These are phyloP conservation scores for Drosophila macrospina DNA, from an alignment of 2,888 invertebrate species.

Conservation along the genomic window DNA sequence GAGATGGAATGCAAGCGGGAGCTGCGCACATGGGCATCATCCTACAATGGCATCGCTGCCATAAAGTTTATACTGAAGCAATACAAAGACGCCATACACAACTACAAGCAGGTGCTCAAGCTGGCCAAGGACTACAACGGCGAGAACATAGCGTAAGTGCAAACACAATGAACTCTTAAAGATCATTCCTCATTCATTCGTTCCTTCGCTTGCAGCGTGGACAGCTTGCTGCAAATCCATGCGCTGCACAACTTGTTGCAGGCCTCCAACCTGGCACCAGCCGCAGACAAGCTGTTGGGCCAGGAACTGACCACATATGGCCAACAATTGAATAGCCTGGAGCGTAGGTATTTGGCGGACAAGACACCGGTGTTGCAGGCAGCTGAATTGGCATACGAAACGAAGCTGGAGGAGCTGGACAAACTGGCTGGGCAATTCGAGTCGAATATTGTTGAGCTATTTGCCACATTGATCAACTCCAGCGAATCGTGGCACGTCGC, in stretches of 20 bases:
- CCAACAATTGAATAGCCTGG: slow-evolving; percentile 86
- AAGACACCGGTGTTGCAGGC: slow-evolving; percentile 67
- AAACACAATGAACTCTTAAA: too few relatives aligned
- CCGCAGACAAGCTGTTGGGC: background rate
- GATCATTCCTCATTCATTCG: background rate
- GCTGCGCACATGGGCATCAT: slow-evolving; percentile 88
- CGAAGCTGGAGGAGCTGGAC: slow-evolving; percentile 24
- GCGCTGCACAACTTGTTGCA: slow-evolving; percentile 89
- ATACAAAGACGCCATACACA: slow-evolving; percentile 86
- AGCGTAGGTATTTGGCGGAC: slow-evolving; percentile 87
- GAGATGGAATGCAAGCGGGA: slow-evolving; percentile 88
- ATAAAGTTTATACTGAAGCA: slow-evolving; percentile 87
- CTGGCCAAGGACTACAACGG: slow-evolving; percentile 83
- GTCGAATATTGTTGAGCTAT: slow-evolving; percentile 34
- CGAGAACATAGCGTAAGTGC: slow-evolving; percentile 74
- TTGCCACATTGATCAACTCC: slow-evolving; percentile 56
- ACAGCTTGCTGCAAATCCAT: slow-evolving; percentile 89
- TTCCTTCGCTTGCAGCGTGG: slow-evolving; percentile 85
- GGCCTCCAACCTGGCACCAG: slow-evolving; percentile 70
- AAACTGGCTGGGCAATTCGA: slow-evolving; percentile 13
- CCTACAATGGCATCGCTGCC: slow-evolving; percentile 90
- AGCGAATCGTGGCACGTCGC: slow-evolving; percentile 38
- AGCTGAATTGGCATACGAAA: slow-evolving; percentile 59
- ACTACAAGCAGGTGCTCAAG: slow-evolving; percentile 88
- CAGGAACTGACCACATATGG: slow-evolving; percentile 46